phyloP scores from a whole-genome alignment of 2,113 vertebrate species.

The Pavo muticus region DNA sequence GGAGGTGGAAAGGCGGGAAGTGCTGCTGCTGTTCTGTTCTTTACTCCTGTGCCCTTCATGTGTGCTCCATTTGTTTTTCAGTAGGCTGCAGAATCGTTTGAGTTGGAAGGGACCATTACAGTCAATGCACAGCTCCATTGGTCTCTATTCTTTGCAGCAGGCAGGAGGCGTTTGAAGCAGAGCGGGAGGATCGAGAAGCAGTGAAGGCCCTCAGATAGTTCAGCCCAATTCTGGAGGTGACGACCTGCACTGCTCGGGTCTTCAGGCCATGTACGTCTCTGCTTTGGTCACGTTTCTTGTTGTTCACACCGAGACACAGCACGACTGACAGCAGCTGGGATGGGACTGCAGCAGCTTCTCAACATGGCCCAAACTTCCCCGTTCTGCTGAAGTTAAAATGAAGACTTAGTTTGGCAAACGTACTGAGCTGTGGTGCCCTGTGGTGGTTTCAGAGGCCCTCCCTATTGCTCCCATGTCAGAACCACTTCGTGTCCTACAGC shows the following conservation, averaged over 20 bases:
- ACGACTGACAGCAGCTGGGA: not conserved
- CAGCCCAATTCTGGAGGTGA: not conserved
- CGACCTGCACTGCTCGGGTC: not conserved
- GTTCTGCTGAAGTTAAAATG: not conserved
- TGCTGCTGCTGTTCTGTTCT: not conserved
- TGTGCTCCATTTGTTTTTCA: not conserved
- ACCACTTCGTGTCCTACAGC: not conserved
- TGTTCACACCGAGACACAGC: not conserved
- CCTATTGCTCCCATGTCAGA: not conserved
- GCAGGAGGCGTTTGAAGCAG: not conserved
- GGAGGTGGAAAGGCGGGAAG: not conserved
- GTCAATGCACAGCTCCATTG: not conserved
- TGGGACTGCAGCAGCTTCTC: not conserved
- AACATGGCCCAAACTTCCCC: not conserved
- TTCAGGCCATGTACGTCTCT: not conserved
- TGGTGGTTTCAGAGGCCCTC: not conserved
- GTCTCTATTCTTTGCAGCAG: constrained; percentile 21
- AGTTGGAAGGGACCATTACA: too few species aligned
- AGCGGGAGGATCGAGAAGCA: constrained; percentile 41
- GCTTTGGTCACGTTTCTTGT: not conserved
- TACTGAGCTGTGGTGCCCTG: not conserved
- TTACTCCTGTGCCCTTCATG: not conserved
- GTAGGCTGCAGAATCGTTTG: too few species aligned
- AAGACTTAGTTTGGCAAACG: not conserved
- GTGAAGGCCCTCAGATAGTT: constrained; percentile 51